A percentile compares a stretch with the other conserved stretches of the same genome.
Evolutionary conservation across 1,140 invertebrate genomes (phyloP).

Genomic region (Drosophila repletoides): DNA sequence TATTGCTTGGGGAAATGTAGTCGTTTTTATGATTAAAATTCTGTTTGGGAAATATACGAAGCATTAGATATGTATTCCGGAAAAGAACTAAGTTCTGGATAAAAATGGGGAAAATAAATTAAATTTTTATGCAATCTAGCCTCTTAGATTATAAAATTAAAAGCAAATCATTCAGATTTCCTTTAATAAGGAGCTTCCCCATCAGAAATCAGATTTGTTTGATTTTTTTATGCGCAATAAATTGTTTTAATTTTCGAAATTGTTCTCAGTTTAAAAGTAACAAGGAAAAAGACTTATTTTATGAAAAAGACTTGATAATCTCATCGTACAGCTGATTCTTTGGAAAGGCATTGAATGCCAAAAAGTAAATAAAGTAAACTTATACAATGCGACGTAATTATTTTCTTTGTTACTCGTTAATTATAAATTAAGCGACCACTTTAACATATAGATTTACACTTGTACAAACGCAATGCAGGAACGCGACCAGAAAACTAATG

Average conservation of each 20-base stretch:
- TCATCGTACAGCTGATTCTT: conserved; percentile 15
- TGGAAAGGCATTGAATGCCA: conserved; percentile 5
- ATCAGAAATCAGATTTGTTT: too few species aligned
- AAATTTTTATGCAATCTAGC: too few species aligned
- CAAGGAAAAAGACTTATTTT: conserved; percentile 24
- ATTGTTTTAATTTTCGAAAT: conserved; percentile 37
- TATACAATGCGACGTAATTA: conserved; percentile 5
- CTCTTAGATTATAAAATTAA: too few species aligned
- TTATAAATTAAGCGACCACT: conserved; percentile 19
- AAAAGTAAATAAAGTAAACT: not conserved
- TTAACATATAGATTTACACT: conserved; percentile 29
- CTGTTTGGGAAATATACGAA: too few species aligned
- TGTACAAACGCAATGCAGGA: conserved; percentile 34
- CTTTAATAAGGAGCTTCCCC: too few species aligned
- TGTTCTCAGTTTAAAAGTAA: conserved; percentile 23
- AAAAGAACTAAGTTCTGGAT: too few species aligned
- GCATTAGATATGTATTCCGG: too few species aligned
- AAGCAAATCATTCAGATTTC: too few species aligned
- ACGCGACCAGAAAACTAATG: conserved; percentile 52
- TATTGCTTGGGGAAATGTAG: too few species aligned
- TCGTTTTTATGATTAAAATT: too few species aligned
- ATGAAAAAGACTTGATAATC: conserved; percentile 7
- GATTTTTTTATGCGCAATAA: conserved; percentile 4
- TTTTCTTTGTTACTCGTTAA: conserved; percentile 15
- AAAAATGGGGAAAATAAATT: too few species aligned